Evolutionary conservation across 2,888 invertebrate species (phyloP).

Genomic region (Dyspetes luteomarginatus): DNA sequence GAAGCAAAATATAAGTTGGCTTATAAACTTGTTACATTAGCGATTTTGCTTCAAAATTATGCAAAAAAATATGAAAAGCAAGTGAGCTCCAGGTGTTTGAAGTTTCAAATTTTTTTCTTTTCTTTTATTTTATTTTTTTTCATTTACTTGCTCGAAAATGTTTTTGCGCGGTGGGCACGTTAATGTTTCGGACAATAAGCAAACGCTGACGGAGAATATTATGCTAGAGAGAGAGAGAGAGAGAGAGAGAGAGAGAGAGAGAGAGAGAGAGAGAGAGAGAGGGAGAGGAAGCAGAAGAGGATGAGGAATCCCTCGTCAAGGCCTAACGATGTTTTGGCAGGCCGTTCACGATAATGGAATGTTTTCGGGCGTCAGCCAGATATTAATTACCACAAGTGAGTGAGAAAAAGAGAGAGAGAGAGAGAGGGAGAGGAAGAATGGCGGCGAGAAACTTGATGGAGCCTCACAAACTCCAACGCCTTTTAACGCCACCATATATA

Average conservation of each 20-base stretch:
- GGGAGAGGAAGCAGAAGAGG: neutral
- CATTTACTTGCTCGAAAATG: constrained; percentile 15
- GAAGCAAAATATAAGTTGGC: too few species aligned
- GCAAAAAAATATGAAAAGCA: too few species aligned
- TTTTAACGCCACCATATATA: too few species aligned
- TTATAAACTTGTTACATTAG: too few species aligned
- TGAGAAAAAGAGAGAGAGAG: constrained; percentile 7
- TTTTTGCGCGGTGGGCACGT: constrained; percentile 37
- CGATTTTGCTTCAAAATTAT: too few species aligned
- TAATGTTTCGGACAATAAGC: constrained; percentile 32
- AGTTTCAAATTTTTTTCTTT: too few species aligned
- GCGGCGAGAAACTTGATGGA: neutral
- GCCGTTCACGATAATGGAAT: constrained; percentile 65
- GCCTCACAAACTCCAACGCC: constrained; percentile 22
- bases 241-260: too few species aligned
- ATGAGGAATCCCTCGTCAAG: constrained; percentile 48
- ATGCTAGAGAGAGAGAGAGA: neutral
- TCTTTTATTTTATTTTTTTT: neutral
- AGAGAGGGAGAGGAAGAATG: neutral
- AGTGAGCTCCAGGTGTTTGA: too few species aligned
- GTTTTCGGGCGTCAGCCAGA: constrained; percentile 67
- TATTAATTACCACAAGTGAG: constrained; percentile 66
- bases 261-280: neutral
- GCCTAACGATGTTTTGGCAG: constrained; percentile 69
- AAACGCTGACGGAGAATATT: neutral